These are phyloP conservation scores for Bradypodion pumilum DNA, from an alignment of 2,797 vertebrate genomes.

Conservation along the genomic window DNA sequence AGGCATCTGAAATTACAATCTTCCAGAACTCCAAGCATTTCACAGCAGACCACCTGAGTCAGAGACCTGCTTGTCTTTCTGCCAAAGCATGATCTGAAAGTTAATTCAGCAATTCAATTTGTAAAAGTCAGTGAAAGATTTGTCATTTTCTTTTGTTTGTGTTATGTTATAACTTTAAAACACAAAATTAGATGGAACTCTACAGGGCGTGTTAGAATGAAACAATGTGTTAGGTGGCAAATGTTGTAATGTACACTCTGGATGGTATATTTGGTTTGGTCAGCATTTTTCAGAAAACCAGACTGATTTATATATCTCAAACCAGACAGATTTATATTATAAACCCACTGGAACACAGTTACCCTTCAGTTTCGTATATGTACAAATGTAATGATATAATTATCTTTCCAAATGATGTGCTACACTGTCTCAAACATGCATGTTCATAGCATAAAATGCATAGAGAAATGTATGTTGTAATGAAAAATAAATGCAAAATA, in stretches of 20 bases:
- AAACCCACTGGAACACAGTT: background rate
- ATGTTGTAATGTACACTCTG: background rate
- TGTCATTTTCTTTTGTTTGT: background rate
- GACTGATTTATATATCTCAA: background rate
- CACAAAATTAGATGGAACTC: background rate
- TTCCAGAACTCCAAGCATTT: background rate
- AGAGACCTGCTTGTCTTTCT: background rate
- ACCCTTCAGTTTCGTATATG: background rate
- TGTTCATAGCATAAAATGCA: background rate
- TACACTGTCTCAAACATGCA: background rate
- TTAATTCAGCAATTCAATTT: background rate
- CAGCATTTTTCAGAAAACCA: background rate
- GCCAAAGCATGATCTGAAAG: constrained; percentile 12
- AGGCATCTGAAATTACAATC: background rate
- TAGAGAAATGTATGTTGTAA: background rate
- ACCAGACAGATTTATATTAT: background rate
- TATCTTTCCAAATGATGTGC: background rate
- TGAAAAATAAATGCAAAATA: background rate
- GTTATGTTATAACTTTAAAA: background rate
- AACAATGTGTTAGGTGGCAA: background rate
- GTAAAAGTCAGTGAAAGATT: constrained; percentile 11
- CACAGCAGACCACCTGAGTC: constrained; percentile 8
- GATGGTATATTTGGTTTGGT: background rate
- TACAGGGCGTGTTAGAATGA: background rate
- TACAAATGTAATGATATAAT: background rate